phyloP scores from a whole-genome alignment of 2,888 invertebrate genomes.

The Aleiodes alternator region DNA sequence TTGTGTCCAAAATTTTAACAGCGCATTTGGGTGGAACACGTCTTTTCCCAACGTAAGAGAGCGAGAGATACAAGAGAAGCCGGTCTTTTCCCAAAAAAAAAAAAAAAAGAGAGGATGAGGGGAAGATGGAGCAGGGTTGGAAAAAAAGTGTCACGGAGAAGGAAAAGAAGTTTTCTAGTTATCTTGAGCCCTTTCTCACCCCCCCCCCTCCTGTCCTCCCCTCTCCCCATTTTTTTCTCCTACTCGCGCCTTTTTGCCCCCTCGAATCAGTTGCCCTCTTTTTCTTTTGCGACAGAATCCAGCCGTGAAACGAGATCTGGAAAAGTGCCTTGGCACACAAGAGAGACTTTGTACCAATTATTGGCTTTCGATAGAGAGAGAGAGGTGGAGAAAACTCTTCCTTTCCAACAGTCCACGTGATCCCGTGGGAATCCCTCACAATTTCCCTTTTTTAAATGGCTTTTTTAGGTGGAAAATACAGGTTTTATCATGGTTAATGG shows the following conservation, averaged over 20 bases:
- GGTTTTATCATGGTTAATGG: background rate
- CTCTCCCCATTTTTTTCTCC: slow-evolving; percentile 53
- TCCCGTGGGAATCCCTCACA: slow-evolving; percentile 17
- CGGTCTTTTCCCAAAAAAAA: slow-evolving; percentile 41
- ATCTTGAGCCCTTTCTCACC: slow-evolving; percentile 55
- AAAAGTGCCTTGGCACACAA: slow-evolving; percentile 48
- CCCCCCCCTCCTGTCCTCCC: background rate
- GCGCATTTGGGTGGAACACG: slow-evolving; percentile 80
- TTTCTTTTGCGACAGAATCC: slow-evolving; percentile 72
- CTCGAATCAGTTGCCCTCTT: slow-evolving; percentile 63
- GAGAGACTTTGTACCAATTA: slow-evolving; percentile 71
- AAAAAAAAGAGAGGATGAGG: slow-evolving; percentile 38
- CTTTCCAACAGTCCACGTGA: slow-evolving; percentile 27
- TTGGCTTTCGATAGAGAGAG: slow-evolving; percentile 66
- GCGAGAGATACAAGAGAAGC: slow-evolving; percentile 66
- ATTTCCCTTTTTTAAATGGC: slow-evolving; percentile 22
- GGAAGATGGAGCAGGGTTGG: slow-evolving; percentile 32
- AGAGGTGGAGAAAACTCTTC: slow-evolving; percentile 27
- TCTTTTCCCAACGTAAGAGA: slow-evolving; percentile 71
- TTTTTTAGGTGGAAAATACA: background rate
- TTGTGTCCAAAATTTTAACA: slow-evolving; percentile 89
- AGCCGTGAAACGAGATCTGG: slow-evolving; percentile 75
- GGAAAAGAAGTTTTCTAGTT: slow-evolving; percentile 74
- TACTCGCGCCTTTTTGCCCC: background rate
- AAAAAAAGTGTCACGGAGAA: slow-evolving; percentile 50